Conservation (phyloP, 2,797 vertebrate species). For the Acipenser oxyrinchus region DNA sequence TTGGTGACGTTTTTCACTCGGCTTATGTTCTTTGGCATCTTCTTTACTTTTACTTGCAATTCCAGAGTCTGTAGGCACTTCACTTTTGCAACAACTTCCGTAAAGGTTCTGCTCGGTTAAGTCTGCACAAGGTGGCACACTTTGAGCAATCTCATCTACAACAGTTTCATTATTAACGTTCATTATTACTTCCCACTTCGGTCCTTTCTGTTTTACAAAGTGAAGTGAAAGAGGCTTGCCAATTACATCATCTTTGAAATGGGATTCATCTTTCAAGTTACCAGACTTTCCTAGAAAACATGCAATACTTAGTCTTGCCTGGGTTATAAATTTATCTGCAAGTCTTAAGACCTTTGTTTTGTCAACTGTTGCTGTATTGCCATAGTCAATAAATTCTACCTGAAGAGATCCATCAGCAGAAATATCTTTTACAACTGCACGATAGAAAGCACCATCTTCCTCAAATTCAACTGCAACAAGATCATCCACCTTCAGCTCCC, state of each 20-base stretch:
- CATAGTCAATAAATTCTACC: constrained; percentile 82
- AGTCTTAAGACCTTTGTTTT: constrained; percentile 55
- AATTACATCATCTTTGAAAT: constrained; percentile 49
- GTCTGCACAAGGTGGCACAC: neutral
- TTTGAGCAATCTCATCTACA: neutral
- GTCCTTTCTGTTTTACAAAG: constrained; percentile 52
- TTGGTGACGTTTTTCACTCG: neutral
- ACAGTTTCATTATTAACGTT: constrained; percentile 34
- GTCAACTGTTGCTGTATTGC: constrained; percentile 56
- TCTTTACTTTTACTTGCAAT: too few relatives aligned
- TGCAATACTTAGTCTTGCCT: constrained; percentile 59
- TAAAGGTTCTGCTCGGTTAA: too few relatives aligned
- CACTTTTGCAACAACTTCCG: neutral
- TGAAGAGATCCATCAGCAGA: constrained; percentile 34
- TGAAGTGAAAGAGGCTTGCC: constrained; percentile 57
- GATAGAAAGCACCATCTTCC: constrained; percentile 60
- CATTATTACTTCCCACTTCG: constrained; percentile 64
- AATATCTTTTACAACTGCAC: constrained; percentile 57
- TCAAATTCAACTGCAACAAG: constrained; percentile 58
- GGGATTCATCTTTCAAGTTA: constrained; percentile 27
- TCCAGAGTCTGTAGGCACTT: neutral
- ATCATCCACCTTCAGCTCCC: constrained; percentile 44
- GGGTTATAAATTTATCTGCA: constrained; percentile 45
- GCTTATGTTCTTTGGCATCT: neutral
- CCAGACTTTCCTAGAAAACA: constrained; percentile 57